These are phyloP conservation scores for Microchirus variegatus DNA, from an alignment of 2,797 vertebrate genomes.

Conservation along the genomic window DNA sequence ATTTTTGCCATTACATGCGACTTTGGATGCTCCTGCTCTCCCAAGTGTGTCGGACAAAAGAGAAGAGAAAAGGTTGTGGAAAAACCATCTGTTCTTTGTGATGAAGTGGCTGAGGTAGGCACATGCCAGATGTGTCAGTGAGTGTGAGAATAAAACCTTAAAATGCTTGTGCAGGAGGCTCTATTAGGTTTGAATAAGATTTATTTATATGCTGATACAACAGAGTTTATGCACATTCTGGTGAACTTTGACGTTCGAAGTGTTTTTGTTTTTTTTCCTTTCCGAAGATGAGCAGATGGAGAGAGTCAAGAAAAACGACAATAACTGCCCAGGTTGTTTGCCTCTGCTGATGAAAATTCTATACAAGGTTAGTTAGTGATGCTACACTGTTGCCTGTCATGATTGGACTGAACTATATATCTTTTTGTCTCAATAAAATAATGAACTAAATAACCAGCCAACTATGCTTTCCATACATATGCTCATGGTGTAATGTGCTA, in stretches of 20 bases:
- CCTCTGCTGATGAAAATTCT: too few species aligned
- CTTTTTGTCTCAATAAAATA: too few species aligned
- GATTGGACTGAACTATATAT: too few species aligned
- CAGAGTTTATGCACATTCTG: not conserved
- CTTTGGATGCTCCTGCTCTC: constrained; percentile 44
- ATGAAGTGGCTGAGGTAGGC: constrained; percentile 8
- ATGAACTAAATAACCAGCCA: too few species aligned
- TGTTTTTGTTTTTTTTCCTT: too few species aligned
- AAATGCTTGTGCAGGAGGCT: not conserved
- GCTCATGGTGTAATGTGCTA: too few species aligned
- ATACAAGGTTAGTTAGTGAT: too few species aligned
- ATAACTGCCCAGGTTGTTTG: too few species aligned
- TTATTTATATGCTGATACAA: not conserved
- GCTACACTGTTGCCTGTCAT: too few species aligned
- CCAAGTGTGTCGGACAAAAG: constrained; percentile 31
- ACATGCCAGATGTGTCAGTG: constrained; percentile 10
- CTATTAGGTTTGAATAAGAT: not conserved
- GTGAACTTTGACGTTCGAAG: not conserved
- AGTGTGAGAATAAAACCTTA: not conserved
- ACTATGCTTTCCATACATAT: too few species aligned
- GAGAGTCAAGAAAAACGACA: too few species aligned
- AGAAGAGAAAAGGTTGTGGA: constrained; percentile 23
- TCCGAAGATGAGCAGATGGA: too few species aligned
- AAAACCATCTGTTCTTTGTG: constrained; percentile 44
- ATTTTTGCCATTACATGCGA: constrained; percentile 60